Evolutionary conservation across 1,140 invertebrate genomes (phyloP).

Genomic region (Stenopsyche tienmushanensis): DNA sequence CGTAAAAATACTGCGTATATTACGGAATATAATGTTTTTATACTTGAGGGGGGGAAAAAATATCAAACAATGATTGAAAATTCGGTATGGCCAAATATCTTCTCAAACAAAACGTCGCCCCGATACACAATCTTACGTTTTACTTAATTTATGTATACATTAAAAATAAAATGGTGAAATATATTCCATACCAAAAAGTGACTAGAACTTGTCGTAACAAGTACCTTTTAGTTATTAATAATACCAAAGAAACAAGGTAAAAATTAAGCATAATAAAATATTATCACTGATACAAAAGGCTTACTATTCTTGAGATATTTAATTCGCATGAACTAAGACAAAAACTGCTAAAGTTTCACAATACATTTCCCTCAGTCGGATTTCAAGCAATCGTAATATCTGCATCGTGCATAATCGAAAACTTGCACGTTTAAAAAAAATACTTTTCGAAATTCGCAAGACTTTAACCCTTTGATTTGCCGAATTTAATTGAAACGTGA

Average conservation of each 20-base stretch:
- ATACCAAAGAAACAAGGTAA: not conserved
- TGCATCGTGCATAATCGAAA: too few species aligned
- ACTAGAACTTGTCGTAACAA: not conserved
- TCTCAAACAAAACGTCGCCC: not conserved
- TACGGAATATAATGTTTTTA: too few species aligned
- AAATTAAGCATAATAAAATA: not conserved
- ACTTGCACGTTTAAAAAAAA: too few species aligned
- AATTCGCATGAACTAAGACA: not conserved
- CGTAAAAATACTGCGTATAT: too few species aligned
- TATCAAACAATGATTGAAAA: too few species aligned
- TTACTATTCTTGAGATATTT: not conserved
- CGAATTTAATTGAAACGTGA: too few species aligned
- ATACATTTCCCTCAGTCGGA: not conserved
- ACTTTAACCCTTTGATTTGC: too few species aligned
- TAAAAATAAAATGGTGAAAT: not conserved
- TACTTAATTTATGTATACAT: not conserved
- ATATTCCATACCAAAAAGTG: not conserved
- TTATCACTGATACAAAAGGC: not conserved
- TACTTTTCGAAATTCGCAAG: too few species aligned
- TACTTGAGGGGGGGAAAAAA: too few species aligned
- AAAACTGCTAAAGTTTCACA: not conserved
- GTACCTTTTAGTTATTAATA: not conserved
- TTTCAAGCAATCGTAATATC: not conserved
- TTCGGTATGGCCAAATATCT: too few species aligned
- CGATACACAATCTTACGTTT: not conserved